Conservation (phyloP, 2,888 invertebrate species). For the Cosmorhoe ocellata region DNA sequence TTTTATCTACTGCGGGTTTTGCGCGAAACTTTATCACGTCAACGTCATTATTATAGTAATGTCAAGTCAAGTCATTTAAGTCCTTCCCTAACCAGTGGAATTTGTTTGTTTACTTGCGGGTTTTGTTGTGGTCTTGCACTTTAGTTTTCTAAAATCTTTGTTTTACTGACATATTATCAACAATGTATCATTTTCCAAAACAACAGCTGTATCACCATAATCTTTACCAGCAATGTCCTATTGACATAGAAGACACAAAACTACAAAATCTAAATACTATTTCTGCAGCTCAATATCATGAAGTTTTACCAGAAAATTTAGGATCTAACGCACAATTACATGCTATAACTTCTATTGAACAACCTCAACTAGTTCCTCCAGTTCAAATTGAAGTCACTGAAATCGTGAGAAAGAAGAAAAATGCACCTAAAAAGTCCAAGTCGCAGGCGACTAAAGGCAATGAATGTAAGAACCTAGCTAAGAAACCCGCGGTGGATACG, state of each 20-base stretch:
- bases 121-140: too few relatives aligned
- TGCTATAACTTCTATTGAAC: conserved; percentile 4
- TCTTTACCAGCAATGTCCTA: conserved; percentile 38
- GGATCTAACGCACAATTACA: conserved; percentile 16
- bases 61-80: too few relatives aligned
- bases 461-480: conserved; percentile 24
- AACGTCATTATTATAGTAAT: too few relatives aligned
- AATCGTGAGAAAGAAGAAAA: conserved; percentile 24
- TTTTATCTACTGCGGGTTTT: too few relatives aligned
- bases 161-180: neutral
- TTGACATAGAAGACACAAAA: conserved; percentile 32
- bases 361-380: neutral
- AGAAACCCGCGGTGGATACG: conserved; percentile 45
- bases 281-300: conserved; percentile 25
- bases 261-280: conserved; percentile 24
- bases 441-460: conserved; percentile 10
- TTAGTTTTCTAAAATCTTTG: too few relatives aligned
- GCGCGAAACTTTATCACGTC: too few relatives aligned
- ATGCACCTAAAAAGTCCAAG: conserved; percentile 14
- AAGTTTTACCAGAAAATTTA: conserved; percentile 24
- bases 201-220: conserved; percentile 41
- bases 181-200: conserved; percentile 61
- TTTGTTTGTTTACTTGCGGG: too few relatives aligned
- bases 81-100: too few relatives aligned
- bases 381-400: neutral